Evolutionary conservation across 2,113 vertebrate species (phyloP).

Genomic region (Diadophis punctatus): DNA sequence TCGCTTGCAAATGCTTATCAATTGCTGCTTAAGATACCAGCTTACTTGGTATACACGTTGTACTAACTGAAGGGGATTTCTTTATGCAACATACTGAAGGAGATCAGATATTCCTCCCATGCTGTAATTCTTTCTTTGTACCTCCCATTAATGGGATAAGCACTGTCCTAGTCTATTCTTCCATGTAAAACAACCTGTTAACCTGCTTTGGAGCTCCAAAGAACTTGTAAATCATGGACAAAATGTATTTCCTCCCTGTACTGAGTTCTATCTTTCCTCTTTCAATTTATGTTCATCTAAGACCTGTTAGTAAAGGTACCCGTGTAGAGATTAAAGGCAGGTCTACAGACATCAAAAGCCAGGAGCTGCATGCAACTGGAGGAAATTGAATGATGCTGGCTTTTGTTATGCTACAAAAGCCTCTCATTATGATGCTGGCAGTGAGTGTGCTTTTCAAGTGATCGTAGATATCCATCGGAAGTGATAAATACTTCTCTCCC

Average conservation of each 20-base stretch:
- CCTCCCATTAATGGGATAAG: slow-evolving; percentile 18
- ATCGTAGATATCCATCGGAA: slow-evolving; percentile 64
- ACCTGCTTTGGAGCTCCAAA: slow-evolving; percentile 5
- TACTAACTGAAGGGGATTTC: background rate
- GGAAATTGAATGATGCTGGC: slow-evolving; percentile 52
- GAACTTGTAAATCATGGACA: slow-evolving; percentile 30
- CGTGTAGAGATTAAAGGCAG: slow-evolving; percentile 66
- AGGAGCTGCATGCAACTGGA: slow-evolving; percentile 47
- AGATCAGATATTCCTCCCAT: background rate
- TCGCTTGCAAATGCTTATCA: background rate
- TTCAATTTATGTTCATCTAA: slow-evolving; percentile 50
- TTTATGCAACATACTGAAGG: background rate
- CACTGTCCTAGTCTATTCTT: slow-evolving; percentile 10
- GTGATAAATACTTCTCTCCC: slow-evolving; percentile 57
- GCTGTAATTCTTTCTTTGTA: slow-evolving; percentile 15
- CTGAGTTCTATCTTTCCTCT: slow-evolving; percentile 32
- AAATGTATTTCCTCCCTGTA: background rate
- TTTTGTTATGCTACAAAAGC: slow-evolving; percentile 59
- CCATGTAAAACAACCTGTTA: slow-evolving; percentile 46
- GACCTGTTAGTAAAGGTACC: slow-evolving; percentile 58
- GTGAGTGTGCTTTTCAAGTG: slow-evolving; percentile 50
- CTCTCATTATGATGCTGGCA: slow-evolving; percentile 64
- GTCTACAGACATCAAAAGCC: slow-evolving; percentile 64
- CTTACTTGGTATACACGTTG: background rate
- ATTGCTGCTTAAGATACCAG: background rate